Base-by-base conservation (phyloP, 2,888 invertebrate genomes). In the Tribolium freemani region DNA sequence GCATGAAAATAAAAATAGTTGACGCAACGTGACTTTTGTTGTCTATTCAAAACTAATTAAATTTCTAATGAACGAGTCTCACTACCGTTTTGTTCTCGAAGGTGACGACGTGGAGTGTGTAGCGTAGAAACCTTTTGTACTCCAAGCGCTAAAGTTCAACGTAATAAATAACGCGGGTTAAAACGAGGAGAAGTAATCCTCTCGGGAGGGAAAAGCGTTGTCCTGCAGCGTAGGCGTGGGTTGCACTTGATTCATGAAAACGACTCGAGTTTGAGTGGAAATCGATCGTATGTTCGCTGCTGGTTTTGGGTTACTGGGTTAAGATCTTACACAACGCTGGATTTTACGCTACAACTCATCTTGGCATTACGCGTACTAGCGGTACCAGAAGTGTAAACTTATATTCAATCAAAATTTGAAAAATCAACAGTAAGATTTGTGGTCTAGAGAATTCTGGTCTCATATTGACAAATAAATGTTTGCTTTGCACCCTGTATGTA, bases 261-360 rank as follows among this genome's bases (percentile, higher is more conserved):
- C 60, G 44, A 63, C 69, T 46, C 30, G 11, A 53, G 56, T 66
- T 72, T 67, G 48, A 72, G 66, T 60, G 53, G 50, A 71, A 72
- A 72, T 69, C 69, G 66, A 69, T 61, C 53, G 57, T 66, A 48
- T 61, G 69, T 66, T 51, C 54, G 71, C 72, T 69, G 45, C 53
- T 13, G 56, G 16, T 26, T 57, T 58, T 72, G 68, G 72, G 74
- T 74, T 66, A 74, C 69, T 74, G 48, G 72, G 69, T 74, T 70
- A 60, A 48, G 69, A 50, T 53, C 38, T 38, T 38, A 5, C n/a
- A 6, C 38, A 38, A n/a, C 38, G 9, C 3, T 8, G 8, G 38
- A 60, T 10, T 53, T 16, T 21, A 16, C 16, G 20, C 20, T 21
- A 51, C 16, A 20, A 3, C 50, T 38, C 31, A 8, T 9, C 1